These are phyloP conservation scores for Cotesia typhae DNA, from an alignment of 1,140 invertebrate species.

Conservation along the genomic window DNA sequence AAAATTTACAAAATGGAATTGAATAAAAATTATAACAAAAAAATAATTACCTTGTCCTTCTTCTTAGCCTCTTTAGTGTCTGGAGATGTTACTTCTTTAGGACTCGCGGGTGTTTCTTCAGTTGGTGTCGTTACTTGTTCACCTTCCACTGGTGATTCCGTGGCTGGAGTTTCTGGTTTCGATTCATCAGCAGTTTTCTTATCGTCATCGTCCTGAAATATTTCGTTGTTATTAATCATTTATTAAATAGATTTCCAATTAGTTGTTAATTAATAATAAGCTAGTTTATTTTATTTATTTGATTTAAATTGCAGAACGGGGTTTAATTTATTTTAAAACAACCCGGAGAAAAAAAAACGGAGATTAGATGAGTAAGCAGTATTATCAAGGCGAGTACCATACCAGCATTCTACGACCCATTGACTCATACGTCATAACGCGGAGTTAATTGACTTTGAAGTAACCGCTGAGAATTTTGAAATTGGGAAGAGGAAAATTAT, in stretches of 20 bases:
- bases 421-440: slow-evolving; percentile 2
- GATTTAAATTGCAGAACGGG: no score
- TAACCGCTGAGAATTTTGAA: neutral
- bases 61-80: slow-evolving; percentile 78
- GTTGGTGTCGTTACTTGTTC: slow-evolving; percentile 64
- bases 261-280: no score
- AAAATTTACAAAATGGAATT: neutral
- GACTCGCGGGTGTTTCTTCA: slow-evolving; percentile 55
- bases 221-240: slow-evolving; percentile 7
- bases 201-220: slow-evolving; percentile 52
- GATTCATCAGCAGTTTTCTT: slow-evolving; percentile 58
- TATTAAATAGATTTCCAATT: neutral
- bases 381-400: neutral
- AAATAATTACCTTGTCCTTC: slow-evolving; percentile 74
- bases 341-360: neutral
- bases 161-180: slow-evolving; percentile 56
- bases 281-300: neutral
- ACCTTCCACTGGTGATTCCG: slow-evolving; percentile 62
- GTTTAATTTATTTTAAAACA: no score
- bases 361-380: slow-evolving; percentile 6
- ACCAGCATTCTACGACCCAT: slow-evolving; percentile 9
- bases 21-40: neutral
- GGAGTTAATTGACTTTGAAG: slow-evolving; percentile 2
- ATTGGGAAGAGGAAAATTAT: no score
- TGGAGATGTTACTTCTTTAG: slow-evolving; percentile 70